A percentile compares a stretch with the other conserved stretches of the same genome.
phyloP scores from a whole-genome alignment of 2,888 invertebrate species.

The Thysanoteuthis rhombus region DNA sequence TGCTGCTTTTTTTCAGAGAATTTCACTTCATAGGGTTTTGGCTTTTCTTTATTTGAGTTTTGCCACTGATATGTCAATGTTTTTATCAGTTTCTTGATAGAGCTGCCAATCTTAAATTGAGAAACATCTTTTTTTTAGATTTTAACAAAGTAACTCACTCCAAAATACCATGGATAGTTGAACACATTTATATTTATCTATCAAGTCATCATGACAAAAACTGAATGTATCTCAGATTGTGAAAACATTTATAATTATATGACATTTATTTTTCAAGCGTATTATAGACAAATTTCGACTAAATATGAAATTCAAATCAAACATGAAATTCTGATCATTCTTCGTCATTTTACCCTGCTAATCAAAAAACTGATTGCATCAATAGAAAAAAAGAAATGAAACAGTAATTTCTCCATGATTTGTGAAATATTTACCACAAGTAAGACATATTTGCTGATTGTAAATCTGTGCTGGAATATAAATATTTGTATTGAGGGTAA shows the following conservation, averaged over 20 bases:
- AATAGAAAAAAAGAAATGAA: neutral
- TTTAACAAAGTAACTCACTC: neutral
- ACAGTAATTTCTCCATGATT: neutral
- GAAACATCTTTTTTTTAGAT: neutral
- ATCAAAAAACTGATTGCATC: neutral
- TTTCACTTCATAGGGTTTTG: neutral
- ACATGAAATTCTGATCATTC: neutral
- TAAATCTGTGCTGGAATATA: no score
- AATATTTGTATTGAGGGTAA: no score
- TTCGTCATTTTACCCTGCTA: neutral
- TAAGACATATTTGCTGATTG: neutral
- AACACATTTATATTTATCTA: no score
- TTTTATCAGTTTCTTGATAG: neutral
- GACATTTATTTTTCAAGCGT: no score
- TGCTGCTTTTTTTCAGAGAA: neutral
- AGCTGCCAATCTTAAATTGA: neutral
- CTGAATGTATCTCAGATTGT: neutral
- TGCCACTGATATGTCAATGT: neutral
- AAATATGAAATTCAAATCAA: neutral
- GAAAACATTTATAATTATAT: neutral
- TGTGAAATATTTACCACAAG: neutral
- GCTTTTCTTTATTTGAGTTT: neutral
- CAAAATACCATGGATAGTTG: neutral
- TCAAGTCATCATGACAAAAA: no score
- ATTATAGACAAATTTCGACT: no score